Conservation (phyloP, 2,113 vertebrate species). For the Podilymbus podiceps region DNA sequence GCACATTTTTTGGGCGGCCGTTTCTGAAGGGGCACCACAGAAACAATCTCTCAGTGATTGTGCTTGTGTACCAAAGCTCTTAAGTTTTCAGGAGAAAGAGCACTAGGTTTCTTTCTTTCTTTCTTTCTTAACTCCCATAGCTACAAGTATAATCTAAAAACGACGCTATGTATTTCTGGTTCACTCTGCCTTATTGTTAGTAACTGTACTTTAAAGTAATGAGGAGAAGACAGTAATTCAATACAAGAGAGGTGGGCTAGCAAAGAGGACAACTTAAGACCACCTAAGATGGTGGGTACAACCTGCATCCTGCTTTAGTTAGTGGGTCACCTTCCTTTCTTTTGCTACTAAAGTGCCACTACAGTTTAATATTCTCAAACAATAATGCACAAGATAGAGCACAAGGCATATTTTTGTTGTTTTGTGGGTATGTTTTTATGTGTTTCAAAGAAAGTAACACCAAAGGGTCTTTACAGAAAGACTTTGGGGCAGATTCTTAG, state of each 20-base stretch:
- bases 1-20: rapidly evolving
- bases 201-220: neutral
- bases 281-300: neutral
- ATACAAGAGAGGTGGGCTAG: neutral
- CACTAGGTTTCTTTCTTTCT: neutral
- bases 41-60: neutral
- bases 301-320: neutral
- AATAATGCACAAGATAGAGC: neutral
- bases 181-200: neutral
- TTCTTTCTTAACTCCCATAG: neutral
- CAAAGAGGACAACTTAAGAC: neutral
- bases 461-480: neutral
- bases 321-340: neutral
- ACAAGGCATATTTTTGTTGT: neutral
- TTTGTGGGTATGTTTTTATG: neutral
- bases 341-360: neutral
- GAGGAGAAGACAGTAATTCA: neutral
- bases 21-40: neutral
- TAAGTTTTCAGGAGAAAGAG: neutral
- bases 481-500: neutral
- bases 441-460: neutral
- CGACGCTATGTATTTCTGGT: neutral
- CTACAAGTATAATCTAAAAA: neutral
- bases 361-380: neutral
- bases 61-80: neutral